phyloP scores from a whole-genome alignment of 2,888 invertebrate species.

The Protophormia terraenovae region DNA sequence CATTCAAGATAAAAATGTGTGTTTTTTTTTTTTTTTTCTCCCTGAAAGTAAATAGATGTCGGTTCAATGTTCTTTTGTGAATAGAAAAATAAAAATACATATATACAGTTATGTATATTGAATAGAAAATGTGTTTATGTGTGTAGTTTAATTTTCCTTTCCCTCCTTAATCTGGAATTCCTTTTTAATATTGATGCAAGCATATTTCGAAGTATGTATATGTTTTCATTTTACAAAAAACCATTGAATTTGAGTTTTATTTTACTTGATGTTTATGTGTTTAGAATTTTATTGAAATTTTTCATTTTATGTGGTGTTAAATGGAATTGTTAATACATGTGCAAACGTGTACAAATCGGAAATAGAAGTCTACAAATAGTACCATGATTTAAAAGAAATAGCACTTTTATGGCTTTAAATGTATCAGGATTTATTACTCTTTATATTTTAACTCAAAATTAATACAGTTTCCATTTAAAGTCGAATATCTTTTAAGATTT shows the following conservation, averaged over 20 bases:
- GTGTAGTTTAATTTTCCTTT: not conserved
- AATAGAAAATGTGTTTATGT: not conserved
- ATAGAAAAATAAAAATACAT: slow-evolving; percentile 10
- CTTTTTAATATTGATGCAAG: not conserved
- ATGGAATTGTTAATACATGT: not conserved
- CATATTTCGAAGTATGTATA: not conserved
- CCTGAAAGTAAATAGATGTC: not conserved
- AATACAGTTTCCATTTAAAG: too few relatives aligned
- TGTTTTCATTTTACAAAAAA: not conserved
- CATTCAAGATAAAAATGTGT: not conserved
- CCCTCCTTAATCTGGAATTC: not conserved
- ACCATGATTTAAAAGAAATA: not conserved
- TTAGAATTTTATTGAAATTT: slow-evolving; percentile 10
- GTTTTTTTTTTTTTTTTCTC: not conserved
- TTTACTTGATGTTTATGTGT: not conserved
- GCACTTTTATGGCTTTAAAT: too few relatives aligned
- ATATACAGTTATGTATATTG: not conserved
- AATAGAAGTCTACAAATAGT: not conserved
- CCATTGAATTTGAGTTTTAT: slow-evolving; percentile 2
- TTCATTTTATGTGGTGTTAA: slow-evolving; percentile 24
- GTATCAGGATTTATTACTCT: not conserved
- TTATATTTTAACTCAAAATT: not conserved
- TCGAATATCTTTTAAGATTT: too few relatives aligned
- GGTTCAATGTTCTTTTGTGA: slow-evolving; percentile 56
- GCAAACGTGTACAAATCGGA: not conserved